These are phyloP conservation scores for Pimephales promelas DNA, from an alignment of 2,113 vertebrate genomes.

Conservation along the genomic window DNA sequence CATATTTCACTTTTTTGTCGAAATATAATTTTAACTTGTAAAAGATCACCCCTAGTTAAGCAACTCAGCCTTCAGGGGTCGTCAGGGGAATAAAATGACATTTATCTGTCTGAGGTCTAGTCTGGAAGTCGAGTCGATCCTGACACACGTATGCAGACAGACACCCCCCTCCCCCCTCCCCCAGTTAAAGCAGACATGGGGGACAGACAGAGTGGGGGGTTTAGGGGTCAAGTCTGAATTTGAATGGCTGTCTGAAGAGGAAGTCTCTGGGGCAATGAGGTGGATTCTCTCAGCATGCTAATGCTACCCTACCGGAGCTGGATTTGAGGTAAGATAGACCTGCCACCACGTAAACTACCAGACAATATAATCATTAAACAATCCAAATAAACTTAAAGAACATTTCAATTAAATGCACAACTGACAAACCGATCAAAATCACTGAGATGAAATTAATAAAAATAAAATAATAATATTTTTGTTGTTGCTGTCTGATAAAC, in stretches of 20 bases:
- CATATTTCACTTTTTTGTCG: background rate
- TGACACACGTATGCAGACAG: constrained; percentile 40
- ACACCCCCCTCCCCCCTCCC: constrained; percentile 23
- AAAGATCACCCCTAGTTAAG: constrained; percentile 40
- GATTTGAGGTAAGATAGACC: constrained; percentile 7
- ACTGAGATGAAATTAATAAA: background rate
- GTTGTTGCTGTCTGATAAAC: background rate
- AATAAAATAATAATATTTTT: too few relatives aligned
- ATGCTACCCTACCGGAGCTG: constrained; percentile 47
- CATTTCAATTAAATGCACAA: background rate
- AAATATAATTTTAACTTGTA: constrained; percentile 47
- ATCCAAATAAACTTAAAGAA: background rate
- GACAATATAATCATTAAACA: background rate
- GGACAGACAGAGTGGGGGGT: constrained; percentile 42
- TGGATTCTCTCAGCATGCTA: constrained; percentile 54
- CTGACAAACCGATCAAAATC: background rate
- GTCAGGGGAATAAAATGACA: constrained; percentile 56
- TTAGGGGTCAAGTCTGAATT: constrained; percentile 58
- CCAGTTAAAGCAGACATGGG: constrained; percentile 47
- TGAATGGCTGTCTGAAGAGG: constrained; percentile 58
- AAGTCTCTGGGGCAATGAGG: constrained; percentile 52
- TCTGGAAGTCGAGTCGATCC: constrained; percentile 53
- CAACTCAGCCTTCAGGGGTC: constrained; percentile 50
- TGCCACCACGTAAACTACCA: background rate
- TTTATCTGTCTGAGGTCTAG: constrained; percentile 61